These are phyloP conservation scores for Achlya flavicornis DNA, from an alignment of 2,888 invertebrate genomes.

Conservation along the genomic window DNA sequence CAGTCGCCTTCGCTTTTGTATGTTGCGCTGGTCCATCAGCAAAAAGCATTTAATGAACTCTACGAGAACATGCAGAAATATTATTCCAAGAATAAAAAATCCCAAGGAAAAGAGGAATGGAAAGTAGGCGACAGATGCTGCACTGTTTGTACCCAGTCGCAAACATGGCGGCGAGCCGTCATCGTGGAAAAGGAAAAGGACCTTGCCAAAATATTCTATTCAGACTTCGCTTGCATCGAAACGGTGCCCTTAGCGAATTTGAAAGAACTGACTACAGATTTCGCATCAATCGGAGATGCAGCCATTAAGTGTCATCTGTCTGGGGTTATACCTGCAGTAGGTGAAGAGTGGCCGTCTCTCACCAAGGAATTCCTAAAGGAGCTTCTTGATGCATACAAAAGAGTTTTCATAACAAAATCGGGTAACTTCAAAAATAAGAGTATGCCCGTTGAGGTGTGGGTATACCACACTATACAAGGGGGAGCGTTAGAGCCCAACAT, in stretches of 20 bases:
- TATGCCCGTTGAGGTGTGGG: conserved; percentile 86
- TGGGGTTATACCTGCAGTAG: conserved; percentile 88
- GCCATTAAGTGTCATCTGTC: conserved; percentile 87
- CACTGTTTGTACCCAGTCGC: conserved; percentile 69
- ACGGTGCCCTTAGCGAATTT: conserved; percentile 72
- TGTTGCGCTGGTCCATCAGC: conserved; percentile 77
- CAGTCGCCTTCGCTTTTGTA: conserved; percentile 85
- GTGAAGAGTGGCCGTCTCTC: conserved; percentile 84
- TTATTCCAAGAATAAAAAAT: conserved; percentile 61
- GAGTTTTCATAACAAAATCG: conserved; percentile 81
- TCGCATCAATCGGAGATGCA: conserved; percentile 80
- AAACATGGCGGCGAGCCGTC: conserved; percentile 86
- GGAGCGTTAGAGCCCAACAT: conserved; percentile 87
- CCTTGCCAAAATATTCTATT: conserved; percentile 82
- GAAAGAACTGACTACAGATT: conserved; percentile 77
- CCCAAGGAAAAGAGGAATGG: conserved; percentile 67
- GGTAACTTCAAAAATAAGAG: conserved; percentile 77
- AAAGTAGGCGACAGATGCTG: conserved; percentile 78
- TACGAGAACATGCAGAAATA: conserved; percentile 82
- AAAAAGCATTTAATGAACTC: conserved; percentile 71
- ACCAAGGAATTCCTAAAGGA: conserved; percentile 85
- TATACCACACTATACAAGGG: conserved; percentile 82
- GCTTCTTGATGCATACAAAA: conserved; percentile 76
- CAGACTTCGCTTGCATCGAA: conserved; percentile 86
- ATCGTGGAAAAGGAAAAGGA: conserved; percentile 62